phyloP scores from a whole-genome alignment of 2,113 vertebrate genomes.

The Paedocypris sp. region DNA sequence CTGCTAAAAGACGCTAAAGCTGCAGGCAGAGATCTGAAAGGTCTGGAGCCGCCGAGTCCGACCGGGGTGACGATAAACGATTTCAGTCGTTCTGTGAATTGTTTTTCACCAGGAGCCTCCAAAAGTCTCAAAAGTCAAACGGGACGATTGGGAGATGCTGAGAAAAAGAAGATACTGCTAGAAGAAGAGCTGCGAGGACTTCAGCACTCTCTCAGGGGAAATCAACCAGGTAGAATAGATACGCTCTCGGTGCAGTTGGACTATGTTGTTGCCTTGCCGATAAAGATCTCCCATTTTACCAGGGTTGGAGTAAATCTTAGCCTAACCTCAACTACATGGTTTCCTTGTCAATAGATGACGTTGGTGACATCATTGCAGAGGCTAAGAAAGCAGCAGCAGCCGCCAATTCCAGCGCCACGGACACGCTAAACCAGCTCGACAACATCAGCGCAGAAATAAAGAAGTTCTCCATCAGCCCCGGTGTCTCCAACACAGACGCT shows the following conservation, averaged over 20 bases:
- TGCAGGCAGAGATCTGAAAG: slow-evolving; percentile 54
- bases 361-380: slow-evolving; percentile 52
- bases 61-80: neutral
- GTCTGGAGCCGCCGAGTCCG: too few species aligned
- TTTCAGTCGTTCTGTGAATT: neutral
- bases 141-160: slow-evolving; percentile 53
- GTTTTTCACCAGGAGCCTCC: slow-evolving; percentile 50
- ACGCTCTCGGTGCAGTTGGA: neutral
- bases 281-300: neutral
- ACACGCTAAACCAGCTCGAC: slow-evolving; percentile 62
- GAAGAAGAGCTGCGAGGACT: slow-evolving; percentile 55
- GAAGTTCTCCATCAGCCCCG: slow-evolving; percentile 54
- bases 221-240: slow-evolving; percentile 63
- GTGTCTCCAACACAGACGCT: slow-evolving; percentile 34
- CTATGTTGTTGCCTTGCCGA: neutral
- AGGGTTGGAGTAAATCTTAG: too few species aligned
- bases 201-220: slow-evolving; percentile 52
- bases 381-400: slow-evolving; percentile 62
- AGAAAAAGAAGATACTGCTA: slow-evolving; percentile 61
- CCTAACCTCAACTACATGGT: too few species aligned
- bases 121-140: slow-evolving; percentile 56
- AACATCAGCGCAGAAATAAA: slow-evolving; percentile 68
- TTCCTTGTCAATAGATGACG: slow-evolving; percentile 61
- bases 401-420: slow-evolving; percentile 55
- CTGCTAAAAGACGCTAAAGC: slow-evolving; percentile 58